Base-by-base conservation (phyloP, 2,797 vertebrate species). In the Cichlasoma orientale region DNA sequence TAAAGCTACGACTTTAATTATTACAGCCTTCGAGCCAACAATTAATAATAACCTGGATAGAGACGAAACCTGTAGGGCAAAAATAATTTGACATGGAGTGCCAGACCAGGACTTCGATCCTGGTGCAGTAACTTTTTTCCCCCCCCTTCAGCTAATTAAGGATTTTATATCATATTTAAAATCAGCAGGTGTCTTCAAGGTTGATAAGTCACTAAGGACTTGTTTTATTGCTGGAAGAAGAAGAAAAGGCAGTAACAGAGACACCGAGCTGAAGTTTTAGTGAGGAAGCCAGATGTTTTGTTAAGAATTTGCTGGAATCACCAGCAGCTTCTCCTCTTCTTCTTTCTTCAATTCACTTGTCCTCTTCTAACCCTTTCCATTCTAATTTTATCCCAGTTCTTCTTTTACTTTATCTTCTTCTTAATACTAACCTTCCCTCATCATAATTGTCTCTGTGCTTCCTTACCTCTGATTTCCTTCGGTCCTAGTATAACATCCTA, bases 131-230 rank as follows among this genome's bases (percentile, higher is more conserved):
- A 74, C 63, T 68, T 68, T 68, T 58, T 36, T 74, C 7, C 84
- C 84, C 27, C 27, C 27, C 59, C 57, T 66, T 78, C 7, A 56
- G 52, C 53, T 88, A 89, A 90, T 92, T 82, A 86, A 75, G 23
- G 70, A 78, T 29, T 84, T 86, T 80, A 72, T 80, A 61, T 85
- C 16, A 1, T 73, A 81, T 91, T 83, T 82, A 89, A 83, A 88
- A 84, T 78, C 82, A 82, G 81, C 79, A 83, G 85, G 80, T 88
- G 82, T 84, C 78, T 88, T 75, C 59, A 74, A 75, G 83, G 86
- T 88, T 87, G 66, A 82, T 82, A 86, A 80, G 91, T 86, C 87
- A 82, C 84, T 23, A 52, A 73, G 72, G 82, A 82, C 75, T 79
- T 3, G 25, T 83, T 87, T 88, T 86, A 79, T 80, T 70, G 54